phyloP scores from a whole-genome alignment of 2,888 invertebrate species.

The Metacarcinus magister region DNA sequence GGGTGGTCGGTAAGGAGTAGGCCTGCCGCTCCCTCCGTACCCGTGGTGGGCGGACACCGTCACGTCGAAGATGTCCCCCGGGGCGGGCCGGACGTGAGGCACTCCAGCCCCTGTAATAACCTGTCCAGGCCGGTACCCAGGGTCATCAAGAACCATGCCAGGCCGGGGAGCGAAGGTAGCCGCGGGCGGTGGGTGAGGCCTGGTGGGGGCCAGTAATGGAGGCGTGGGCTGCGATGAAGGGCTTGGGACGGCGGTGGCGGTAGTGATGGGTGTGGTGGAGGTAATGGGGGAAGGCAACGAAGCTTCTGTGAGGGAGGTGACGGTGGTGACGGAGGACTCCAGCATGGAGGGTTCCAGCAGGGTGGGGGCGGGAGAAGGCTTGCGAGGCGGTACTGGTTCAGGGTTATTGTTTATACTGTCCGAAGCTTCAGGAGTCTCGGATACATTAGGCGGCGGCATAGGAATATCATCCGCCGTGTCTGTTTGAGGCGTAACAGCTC shows the following conservation, averaged over 20 bases:
- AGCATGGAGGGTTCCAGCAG: slow-evolving; percentile 46
- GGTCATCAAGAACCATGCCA: slow-evolving; percentile 79
- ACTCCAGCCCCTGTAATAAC: slow-evolving; percentile 73
- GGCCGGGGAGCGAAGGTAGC: slow-evolving; percentile 65
- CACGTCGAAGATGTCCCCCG: slow-evolving; percentile 81
- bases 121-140: slow-evolving; percentile 75
- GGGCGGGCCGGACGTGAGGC: slow-evolving; percentile 53
- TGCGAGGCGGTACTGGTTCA: neutral
- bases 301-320: neutral
- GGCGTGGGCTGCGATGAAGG: neutral
- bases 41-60: slow-evolving; percentile 82
- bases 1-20: slow-evolving; percentile 50
- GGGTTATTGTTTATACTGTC: neutral
- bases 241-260: neutral
- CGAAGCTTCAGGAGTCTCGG: neutral
- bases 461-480: neutral
- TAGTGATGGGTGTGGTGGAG: slow-evolving; percentile 8
- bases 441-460: neutral
- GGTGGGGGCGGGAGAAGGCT: neutral
- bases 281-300: neutral
- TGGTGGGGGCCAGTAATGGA: neutral
- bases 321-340: slow-evolving; percentile 43
- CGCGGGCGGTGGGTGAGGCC: neutral
- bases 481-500: neutral
- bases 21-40: slow-evolving; percentile 67